Percentiles rank a stretch among this genome's conserved stretches.
Evolutionary conservation across 2,888 invertebrate genomes (phyloP).

Genomic region (Melieria omissa): DNA sequence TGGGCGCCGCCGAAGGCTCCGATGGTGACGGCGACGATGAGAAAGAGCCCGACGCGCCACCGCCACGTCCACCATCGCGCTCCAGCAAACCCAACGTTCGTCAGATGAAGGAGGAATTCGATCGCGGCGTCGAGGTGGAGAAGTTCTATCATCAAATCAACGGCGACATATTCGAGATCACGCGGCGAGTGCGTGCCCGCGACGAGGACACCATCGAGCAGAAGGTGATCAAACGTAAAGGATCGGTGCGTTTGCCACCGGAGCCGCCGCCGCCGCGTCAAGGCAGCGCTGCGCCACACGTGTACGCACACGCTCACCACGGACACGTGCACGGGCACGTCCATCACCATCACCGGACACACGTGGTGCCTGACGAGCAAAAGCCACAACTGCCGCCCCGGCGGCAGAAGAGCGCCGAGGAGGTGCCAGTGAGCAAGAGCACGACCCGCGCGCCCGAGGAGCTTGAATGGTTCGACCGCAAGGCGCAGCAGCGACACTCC

Average conservation of each 20-base stretch:
- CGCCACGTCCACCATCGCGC: constrained; percentile 54
- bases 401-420: constrained; percentile 55
- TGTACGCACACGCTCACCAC: constrained; percentile 40
- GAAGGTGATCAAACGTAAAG: constrained; percentile 61
- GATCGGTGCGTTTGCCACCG: constrained; percentile 56
- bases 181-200: constrained; percentile 61
- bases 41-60: constrained; percentile 52
- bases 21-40: constrained; percentile 55
- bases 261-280: constrained; percentile 47
- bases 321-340: constrained; percentile 41
- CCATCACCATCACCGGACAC: constrained; percentile 48
- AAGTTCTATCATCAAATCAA: constrained; percentile 67
- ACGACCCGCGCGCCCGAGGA: constrained; percentile 54
- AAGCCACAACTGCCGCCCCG: constrained; percentile 51
- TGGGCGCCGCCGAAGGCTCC: constrained; percentile 51
- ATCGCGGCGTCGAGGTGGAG: constrained; percentile 66
- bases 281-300: constrained; percentile 40
- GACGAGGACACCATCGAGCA: constrained; percentile 66
- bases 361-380: constrained; percentile 52
- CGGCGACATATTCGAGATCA: constrained; percentile 66
- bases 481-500: constrained; percentile 65
- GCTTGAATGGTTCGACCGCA: constrained; percentile 65
- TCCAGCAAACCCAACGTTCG: constrained; percentile 42
- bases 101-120: constrained; percentile 60
- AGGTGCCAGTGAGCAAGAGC: constrained; percentile 48